Evolutionary conservation across 2,797 vertebrate genomes (phyloP).

Genomic region (Tamandua tetradactyla): DNA sequence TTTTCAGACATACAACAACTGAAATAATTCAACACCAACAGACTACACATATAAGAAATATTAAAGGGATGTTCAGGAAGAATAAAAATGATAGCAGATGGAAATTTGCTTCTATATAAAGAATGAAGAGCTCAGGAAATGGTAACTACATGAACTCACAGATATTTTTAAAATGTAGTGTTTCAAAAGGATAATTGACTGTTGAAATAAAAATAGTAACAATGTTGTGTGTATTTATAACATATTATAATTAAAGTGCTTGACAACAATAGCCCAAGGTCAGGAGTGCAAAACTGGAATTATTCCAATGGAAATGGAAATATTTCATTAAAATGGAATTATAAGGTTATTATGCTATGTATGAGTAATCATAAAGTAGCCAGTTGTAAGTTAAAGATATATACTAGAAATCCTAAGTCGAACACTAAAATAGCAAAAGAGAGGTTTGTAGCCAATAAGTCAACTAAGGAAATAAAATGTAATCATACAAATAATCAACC

Average conservation of each 20-base stretch:
- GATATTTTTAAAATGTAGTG: background rate
- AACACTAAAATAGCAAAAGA: background rate
- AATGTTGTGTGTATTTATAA: background rate
- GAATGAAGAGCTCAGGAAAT: background rate
- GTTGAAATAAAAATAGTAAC: background rate
- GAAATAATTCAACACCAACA: background rate
- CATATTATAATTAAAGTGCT: background rate
- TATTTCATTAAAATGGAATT: too few species aligned
- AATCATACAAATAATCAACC: background rate
- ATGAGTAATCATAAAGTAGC: background rate
- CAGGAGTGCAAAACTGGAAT: background rate
- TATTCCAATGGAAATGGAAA: background rate
- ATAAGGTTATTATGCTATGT: background rate
- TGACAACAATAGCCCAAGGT: background rate
- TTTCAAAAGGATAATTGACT: background rate
- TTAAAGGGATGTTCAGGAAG: background rate
- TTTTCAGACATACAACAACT: background rate
- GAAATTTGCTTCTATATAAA: background rate
- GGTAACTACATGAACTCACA: background rate
- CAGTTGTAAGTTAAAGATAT: background rate
- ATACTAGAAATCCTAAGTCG: background rate
- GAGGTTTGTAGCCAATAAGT: background rate
- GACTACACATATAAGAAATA: background rate
- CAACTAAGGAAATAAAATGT: background rate
- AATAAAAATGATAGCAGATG: background rate